A percentile compares a stretch with the other conserved stretches of the same genome.
phyloP scores from a whole-genome alignment of 2,113 vertebrate species.

The Aythya baeri region DNA sequence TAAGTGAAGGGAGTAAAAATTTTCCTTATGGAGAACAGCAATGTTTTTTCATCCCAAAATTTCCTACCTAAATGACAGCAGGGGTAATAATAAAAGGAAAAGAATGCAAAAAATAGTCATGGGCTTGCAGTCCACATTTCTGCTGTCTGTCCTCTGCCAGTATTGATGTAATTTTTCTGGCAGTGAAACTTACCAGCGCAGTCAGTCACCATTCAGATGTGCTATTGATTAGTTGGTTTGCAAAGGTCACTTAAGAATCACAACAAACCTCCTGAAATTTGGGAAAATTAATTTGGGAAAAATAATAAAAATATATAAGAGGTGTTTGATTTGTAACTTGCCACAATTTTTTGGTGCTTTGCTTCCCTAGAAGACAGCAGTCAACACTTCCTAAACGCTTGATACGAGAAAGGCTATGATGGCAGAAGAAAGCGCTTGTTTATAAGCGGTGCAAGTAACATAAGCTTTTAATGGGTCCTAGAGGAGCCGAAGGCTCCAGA shows the following conservation, averaged over 20 bases:
- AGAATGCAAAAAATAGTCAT: neutral
- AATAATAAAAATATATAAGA: neutral
- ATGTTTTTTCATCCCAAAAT: neutral
- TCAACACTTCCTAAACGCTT: neutral
- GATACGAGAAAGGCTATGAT: neutral
- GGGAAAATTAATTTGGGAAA: neutral
- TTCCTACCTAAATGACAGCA: neutral
- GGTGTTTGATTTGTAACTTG: slow-evolving; percentile 46
- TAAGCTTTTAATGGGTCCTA: slow-evolving; percentile 66
- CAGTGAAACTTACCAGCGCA: neutral
- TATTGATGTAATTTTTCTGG: slow-evolving; percentile 18
- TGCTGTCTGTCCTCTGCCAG: neutral
- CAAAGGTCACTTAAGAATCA: slow-evolving; percentile 20
- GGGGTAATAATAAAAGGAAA: neutral
- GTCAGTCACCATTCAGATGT: neutral
- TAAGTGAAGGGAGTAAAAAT: neutral
- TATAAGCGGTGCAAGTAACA: slow-evolving; percentile 14
- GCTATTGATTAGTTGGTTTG: neutral
- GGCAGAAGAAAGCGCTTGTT: slow-evolving; percentile 44
- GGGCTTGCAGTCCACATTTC: neutral
- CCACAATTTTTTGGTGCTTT: slow-evolving; percentile 23
- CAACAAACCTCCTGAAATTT: slow-evolving; percentile 5
- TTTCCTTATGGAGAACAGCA: neutral
- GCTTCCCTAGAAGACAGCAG: slow-evolving; percentile 21
- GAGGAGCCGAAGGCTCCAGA: slow-evolving; percentile 62